Evolutionary conservation across 1,140 invertebrate species (phyloP), one percentile per base, ranked within the genome.

Genomic region (Drosophila insularis): DNA sequence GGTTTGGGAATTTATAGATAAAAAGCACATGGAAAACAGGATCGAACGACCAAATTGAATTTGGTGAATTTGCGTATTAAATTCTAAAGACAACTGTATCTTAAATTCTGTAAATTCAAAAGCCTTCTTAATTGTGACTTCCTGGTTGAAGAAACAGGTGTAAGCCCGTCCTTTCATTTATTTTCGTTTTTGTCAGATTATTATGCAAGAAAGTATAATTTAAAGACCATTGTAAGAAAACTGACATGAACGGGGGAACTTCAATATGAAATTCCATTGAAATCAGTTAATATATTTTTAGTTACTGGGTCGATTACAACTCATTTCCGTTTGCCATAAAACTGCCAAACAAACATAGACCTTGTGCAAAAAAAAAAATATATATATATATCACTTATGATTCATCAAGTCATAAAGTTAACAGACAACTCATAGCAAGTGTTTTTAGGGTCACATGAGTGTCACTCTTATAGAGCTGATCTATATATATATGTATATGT

Each of bases 371-470:
- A 17, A 43, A 2, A 43, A 6, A 43, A n/a, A n/a, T n/a, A n/a
- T n/a, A n/a, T n/a, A n/a, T 14, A 40, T 4, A 8, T 17, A 46
- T 46, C 43, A 46, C 7, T 21, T 21, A 21, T 50, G 43, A 50
- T 50, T 50, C 43, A 50, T 50, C 2, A 37, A 4, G 3, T 17
- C 43, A 50, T 50, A 1, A 21, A 50, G 14, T 46, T 46, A 46
- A 46, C 43, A 50, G 43, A 21, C 43, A 46, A 46, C 17, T 21
- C 7, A 21, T 8, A 50, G 43, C 43, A 50, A 50, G 43, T 50
- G 43, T 50, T 50, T 50, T 46, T 4, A 50, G 55, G 55, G 55
- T 58, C 55, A 58, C 55, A 58, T 58, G 55, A 58, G 55, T 58
- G 31, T 37, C 55, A 58, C 55, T 58, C 8, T 13, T 3, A 35